Evolutionary conservation across 2,797 vertebrate genomes (phyloP), one percentile per base, ranked within the genome.

Genomic region (Luscinia luscinia): DNA sequence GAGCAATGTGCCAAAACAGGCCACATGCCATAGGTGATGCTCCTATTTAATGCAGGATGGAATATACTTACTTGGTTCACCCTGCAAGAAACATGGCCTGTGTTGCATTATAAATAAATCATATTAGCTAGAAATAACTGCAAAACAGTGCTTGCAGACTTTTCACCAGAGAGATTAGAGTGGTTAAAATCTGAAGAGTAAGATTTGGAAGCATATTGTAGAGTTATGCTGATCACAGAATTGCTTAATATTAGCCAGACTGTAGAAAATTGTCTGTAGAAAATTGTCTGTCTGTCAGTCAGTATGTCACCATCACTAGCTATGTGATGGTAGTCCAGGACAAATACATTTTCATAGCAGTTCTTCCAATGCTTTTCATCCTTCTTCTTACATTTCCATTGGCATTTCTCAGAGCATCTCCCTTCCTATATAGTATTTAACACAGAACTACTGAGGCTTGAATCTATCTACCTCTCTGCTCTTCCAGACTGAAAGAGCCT

Each of bases 401-500:
- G n/a, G 6, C 5, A 46, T 45, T 80, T 83, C 52, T 90, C 40
- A 87, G 63, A 82, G 11, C 14, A 26, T 55, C 32, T 87, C 34
- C 36, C 15, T 84, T 92, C 63, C 48, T 59, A 11, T 27, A 9
- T 11, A 21, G 57, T 58, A 45, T 67, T 92, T 82, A 82, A 51
- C 48, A 34, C 46, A 72, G 51, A 95, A 13, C 49, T 90, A 62
- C 75, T 58, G 54, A 95, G 58, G 79, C 69, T 83, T 85, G 55
- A 93, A 87, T 40, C 17, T 64, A 14, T 55, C 77, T 67, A 46
- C 45, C 28, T 72, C 49, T 87, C 38, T 72, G 32, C 54, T 82
- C 62, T 80, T 89, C 34, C n/a, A 78, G 62, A 62, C 52, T 89
- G 59, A 72, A 88, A 80, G 62, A 83, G 59, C 84, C 78, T 91